These are phyloP conservation scores for Lasioglossum pauxillum DNA, from an alignment of 2,888 invertebrate species.

Conservation along the genomic window DNA sequence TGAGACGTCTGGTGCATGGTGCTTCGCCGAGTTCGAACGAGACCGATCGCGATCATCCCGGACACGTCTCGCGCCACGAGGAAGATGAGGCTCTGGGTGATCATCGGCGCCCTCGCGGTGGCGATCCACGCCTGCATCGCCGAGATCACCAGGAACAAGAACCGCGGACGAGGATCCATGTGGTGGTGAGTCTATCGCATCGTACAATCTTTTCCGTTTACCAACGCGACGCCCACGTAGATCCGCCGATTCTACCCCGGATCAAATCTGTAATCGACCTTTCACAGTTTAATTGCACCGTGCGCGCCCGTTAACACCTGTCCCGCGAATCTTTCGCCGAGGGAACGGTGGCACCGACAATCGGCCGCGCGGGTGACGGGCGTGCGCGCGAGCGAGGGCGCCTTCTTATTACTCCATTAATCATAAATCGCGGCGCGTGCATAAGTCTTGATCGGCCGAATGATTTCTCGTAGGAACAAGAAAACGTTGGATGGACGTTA, in stretches of 20 bases:
- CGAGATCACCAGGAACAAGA: conserved; percentile 85
- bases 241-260: neutral
- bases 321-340: conserved; percentile 40
- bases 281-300: conserved; percentile 43
- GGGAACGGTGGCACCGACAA: conserved; percentile 39
- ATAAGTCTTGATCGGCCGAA: conserved; percentile 47
- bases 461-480: conserved; percentile 52
- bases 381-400: conserved; percentile 14
- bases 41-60: conserved; percentile 14
- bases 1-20: conserved; percentile 63
- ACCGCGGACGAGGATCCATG: conserved; percentile 94
- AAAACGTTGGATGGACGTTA: conserved; percentile 58
- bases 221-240: neutral
- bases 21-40: conserved; percentile 21
- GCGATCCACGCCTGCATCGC: conserved; percentile 85
- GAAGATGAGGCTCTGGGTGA: conserved; percentile 81
- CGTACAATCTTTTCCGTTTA: neutral
- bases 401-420: conserved; percentile 67
- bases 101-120: conserved; percentile 84
- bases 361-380: conserved; percentile 11
- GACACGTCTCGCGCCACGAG: neutral
- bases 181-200: conserved; percentile 90
- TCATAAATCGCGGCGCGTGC: conserved; percentile 50
- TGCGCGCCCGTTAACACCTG: conserved; percentile 61
- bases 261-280: conserved; percentile 2